Base-by-base conservation (phyloP, 1,140 invertebrate genomes). In the Heterodera schachtii region DNA sequence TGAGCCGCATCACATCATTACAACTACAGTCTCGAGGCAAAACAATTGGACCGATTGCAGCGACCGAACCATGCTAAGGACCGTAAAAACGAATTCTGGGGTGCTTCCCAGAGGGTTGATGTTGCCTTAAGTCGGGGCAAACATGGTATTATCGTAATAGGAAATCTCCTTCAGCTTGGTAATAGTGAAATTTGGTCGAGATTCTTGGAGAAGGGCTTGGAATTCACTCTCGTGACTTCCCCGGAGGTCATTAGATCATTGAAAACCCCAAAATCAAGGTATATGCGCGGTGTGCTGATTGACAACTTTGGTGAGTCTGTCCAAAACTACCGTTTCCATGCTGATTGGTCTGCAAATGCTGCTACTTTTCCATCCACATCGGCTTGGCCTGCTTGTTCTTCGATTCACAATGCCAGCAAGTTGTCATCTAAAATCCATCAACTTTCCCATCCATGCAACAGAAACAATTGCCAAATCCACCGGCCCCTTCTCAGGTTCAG, bases 91-190 rank as follows among this genome's bases (percentile, higher is more conserved):
- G 73, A 47, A 5, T 73, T 73, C 43, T 73, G 73, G 73, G 52
- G 52, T 7, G 73, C 31, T n/a, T 6, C 46, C 19, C n/a, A 52
- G 43, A 3, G 73, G 5, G 73, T 73, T 7, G 43, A 73, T n/a
- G 73, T 73, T 16, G 73, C 73, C 1, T 52, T 73, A 19, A 73
- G 73, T 8, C 19, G 73, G 7, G 73, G 73, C 1, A 73, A 52
- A n/a, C 52, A 31, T 41, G 73, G 73, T 6, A 2, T 73, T 7
- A 31, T 73, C 2, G 31, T 73, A 6, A 8, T 73, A 2, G 73
- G 73, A 7, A n/a, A 73, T 41, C 7, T 73, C 0, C 8, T 73
- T 6, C 7, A 49, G 7, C n/a, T 47, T 6, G n/a, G 46, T 6
- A 31, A 47, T 4, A n/a, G 73, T 31, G n/a, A 13, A 16, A 73